Evolutionary conservation across 2,113 vertebrate species (phyloP), one percentile per base, ranked within the genome.

Genomic region (Rhea pennata): DNA sequence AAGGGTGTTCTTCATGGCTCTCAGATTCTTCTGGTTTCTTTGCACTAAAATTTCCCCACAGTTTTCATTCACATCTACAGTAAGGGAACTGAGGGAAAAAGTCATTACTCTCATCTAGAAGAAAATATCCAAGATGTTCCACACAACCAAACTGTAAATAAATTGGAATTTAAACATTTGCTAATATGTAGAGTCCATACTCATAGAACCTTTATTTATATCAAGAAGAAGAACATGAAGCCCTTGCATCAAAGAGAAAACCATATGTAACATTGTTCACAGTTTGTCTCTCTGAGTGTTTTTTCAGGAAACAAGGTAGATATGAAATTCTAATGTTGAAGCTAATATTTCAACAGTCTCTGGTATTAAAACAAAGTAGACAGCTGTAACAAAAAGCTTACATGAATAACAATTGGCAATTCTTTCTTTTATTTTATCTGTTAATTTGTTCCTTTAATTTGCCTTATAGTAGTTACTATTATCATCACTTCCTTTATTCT

Each of bases 381-480:
- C 65, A 90, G 71, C 21, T 16, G 21, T 26, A 92, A 51, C 10
- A 95, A 81, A 90, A 61, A 92, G 46, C 12, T 93, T 90, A 65
- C 44, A 58, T 33, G 31, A 88, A 81, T 67, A 88, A 85, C 85
- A 84, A 85, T 61, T 67, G 26, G 7, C 2, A 5, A 33, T 72
- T 90, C 7, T 83, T 64, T 71, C 54, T 62, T 20, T 21, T 87
- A 2, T 74, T 93, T 86, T 70, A 46, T 58, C 65, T 87, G 42
- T 67, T 92, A 53, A 92, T 96, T 92, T 92, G 12, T 87, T 78
- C 56, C 61, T 92, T 84, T 66, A 65, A 51, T 91, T 92, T 88
- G 27, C 58, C 48, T 80, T 88, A 62, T 3, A 83, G 64, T 78
- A 64, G 39, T 65, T 87, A 20, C 15, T 92, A 40, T 87, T 90